Evolutionary conservation across 2,888 invertebrate species (phyloP).

Genomic region (Tachina lurida): DNA sequence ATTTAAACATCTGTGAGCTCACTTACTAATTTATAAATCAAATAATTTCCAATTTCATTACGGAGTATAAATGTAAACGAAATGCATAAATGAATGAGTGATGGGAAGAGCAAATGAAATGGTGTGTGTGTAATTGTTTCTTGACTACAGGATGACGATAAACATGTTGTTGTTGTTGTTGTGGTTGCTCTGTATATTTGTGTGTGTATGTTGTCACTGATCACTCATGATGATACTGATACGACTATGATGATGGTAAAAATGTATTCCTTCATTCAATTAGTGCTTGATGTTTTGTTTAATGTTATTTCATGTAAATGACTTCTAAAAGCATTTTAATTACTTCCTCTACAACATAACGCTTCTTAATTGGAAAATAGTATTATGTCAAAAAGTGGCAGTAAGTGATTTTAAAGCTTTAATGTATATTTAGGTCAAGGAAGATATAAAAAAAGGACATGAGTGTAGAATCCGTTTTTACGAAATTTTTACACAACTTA

Average conservation of each 20-base stretch:
- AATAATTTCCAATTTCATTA: slow-evolving; percentile 56
- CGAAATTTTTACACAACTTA: no score
- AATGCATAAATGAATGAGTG: slow-evolving; percentile 34
- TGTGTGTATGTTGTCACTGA: neutral
- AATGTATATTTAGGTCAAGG: no score
- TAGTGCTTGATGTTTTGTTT: slow-evolving; percentile 57
- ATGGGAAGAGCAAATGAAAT: neutral
- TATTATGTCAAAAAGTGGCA: no score
- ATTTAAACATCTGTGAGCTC: neutral
- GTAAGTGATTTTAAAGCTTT: no score
- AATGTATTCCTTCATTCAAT: slow-evolving; percentile 54
- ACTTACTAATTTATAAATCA: slow-evolving; percentile 34
- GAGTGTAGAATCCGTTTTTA: no score
- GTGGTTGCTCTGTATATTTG: no score
- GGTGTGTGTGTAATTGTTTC: neutral
- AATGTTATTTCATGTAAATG: slow-evolving; percentile 52
- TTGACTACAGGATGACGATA: slow-evolving; percentile 7
- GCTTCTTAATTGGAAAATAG: no score
- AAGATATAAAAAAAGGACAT: no score
- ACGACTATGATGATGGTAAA: slow-evolving; percentile 13
- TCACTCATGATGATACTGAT: neutral
- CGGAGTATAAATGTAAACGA: neutral
- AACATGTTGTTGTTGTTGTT: neutral
- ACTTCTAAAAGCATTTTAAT: slow-evolving; percentile 63
- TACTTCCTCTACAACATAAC: slow-evolving; percentile 9